Evolutionary conservation across 2,797 vertebrate genomes (phyloP).

Genomic region (Argya squamiceps): DNA sequence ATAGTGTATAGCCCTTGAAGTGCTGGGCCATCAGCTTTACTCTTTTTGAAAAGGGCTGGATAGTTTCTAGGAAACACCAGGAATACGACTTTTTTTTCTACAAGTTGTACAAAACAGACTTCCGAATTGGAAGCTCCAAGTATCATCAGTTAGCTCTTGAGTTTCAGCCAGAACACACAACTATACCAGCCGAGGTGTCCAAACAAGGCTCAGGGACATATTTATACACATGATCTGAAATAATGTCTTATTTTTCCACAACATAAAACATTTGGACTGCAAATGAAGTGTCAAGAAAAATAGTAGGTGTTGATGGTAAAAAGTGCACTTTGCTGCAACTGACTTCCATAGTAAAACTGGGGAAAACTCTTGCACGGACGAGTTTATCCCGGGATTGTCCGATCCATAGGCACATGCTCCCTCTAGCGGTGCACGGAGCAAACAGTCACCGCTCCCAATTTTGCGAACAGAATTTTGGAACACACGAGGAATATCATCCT

Average conservation of each 20-base stretch:
- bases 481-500: background rate
- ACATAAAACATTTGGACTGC: background rate
- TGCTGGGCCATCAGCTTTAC: background rate
- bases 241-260: background rate
- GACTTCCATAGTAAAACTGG: background rate
- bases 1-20: background rate
- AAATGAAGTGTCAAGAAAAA: background rate
- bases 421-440: slow-evolving; percentile 21
- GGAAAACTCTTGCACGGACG: background rate
- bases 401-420: background rate
- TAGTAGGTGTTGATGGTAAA: background rate
- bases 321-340: background rate
- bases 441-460: background rate
- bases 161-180: background rate
- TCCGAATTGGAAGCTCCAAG: background rate
- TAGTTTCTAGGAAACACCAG: background rate
- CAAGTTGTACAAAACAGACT: background rate
- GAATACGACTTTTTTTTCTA: background rate
- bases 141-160: background rate
- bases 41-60: background rate
- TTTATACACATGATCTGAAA: background rate
- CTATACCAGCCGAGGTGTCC: accelerated
- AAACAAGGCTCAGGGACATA: background rate
- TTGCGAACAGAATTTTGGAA: background rate
- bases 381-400: background rate